Base-by-base conservation (phyloP, 2,888 invertebrate genomes). In the Thysanoteuthis rhombus region DNA sequence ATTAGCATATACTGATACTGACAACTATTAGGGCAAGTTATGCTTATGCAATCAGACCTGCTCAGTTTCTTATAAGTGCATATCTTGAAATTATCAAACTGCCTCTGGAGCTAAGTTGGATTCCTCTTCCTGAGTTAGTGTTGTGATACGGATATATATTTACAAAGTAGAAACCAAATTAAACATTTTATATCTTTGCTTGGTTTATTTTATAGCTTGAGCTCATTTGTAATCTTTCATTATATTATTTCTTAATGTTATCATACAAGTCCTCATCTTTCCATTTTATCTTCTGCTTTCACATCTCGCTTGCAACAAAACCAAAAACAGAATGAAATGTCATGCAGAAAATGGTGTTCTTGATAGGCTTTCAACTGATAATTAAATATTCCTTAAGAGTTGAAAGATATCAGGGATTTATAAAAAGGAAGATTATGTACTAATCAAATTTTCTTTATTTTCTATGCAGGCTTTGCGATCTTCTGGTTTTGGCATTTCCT, bases 321-420 rank as follows among this genome's bases (percentile, higher is more conserved):
- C 12, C 12, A 45, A 6, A 47, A 75, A 75, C 6, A n/a, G 36
- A 25, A 75, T 75, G 8, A 75, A 75, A 75, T 75, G 10, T n/a
- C 75, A 75, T 75, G n/a, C n/a, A n/a, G 75, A 75, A 75, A n/a
- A n/a, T 75, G n/a, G 36, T 75, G 36, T 75, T 36, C 12, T 19
- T n/a, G n/a, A 36, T 75, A 75, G 16, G 25, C 75, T 75, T 75
- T 75, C 75, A 36, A 75, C 75, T n/a, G 75, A 75, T 75, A 75
- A 75, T 75, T 75, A 75, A 75, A 75, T 75, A 75, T 75, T 75
- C 75, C 75, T n/a, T n/a, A 75, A 75, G n/a, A 75, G n/a, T 75
- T 75, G 4, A 75, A 75, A 75, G n/a, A n/a, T 75, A 75, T 36
- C 4, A 75, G 75, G 75, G 75, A 75, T 75, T n/a, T n/a, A 19